These are phyloP conservation scores for Acanthisitta chloris DNA, from an alignment of 2,113 vertebrate genomes.

Conservation along the genomic window DNA sequence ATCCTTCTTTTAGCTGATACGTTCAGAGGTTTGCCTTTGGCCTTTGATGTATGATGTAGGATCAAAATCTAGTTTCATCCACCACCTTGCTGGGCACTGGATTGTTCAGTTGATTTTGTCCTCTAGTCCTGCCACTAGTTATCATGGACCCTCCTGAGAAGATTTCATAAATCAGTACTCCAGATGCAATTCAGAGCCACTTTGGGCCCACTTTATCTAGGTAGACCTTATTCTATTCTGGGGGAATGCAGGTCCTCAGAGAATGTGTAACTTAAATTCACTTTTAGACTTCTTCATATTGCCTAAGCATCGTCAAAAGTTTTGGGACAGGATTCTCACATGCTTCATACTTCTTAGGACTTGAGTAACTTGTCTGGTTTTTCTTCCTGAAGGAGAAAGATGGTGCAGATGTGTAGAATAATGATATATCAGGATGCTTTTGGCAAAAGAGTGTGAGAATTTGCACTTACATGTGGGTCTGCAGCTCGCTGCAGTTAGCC, in stretches of 20 bases:
- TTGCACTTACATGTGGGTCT: background rate
- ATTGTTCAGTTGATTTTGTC: background rate
- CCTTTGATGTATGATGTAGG: background rate
- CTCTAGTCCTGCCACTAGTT: background rate
- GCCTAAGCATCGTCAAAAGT: background rate
- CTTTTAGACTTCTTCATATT: background rate
- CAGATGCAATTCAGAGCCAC: background rate
- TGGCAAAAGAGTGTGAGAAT: background rate
- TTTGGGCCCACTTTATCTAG: background rate
- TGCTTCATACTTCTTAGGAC: background rate
- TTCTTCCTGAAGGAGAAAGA: background rate
- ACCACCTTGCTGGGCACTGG: background rate
- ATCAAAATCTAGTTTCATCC: background rate
- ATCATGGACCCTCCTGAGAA: background rate
- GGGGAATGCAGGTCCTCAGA: background rate
- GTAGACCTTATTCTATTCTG: background rate
- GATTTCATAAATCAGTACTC: background rate
- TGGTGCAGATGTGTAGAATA: background rate
- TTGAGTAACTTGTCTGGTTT: background rate
- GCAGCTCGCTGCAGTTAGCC: background rate
- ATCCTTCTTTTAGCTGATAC: background rate
- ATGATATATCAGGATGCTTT: background rate
- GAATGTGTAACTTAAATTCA: background rate
- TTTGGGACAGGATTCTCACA: background rate
- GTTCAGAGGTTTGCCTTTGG: background rate